Evolutionary conservation across 2,888 invertebrate genomes (phyloP).

Genomic region (Hetaerina titia): DNA sequence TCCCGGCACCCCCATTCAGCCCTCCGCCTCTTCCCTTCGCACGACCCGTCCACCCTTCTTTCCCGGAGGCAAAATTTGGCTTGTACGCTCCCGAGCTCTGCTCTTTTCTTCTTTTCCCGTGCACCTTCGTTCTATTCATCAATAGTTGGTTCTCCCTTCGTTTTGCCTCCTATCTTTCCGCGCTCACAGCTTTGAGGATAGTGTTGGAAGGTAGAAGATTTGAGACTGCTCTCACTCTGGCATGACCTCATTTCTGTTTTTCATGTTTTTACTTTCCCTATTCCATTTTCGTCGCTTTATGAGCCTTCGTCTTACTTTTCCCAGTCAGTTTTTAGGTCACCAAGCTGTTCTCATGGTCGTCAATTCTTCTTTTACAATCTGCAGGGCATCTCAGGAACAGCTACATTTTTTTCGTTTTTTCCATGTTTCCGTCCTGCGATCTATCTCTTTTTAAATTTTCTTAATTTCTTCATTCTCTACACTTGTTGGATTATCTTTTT

Average conservation of each 20-base stretch:
- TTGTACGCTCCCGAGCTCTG: too few species aligned
- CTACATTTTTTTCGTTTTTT: not conserved
- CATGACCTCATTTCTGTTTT: not conserved
- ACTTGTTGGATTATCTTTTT: not conserved
- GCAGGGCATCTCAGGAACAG: not conserved
- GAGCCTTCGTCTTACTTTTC: not conserved
- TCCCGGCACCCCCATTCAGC: not conserved
- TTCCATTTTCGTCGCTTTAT: not conserved
- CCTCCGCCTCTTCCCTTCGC: not conserved
- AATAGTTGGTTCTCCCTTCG: not conserved
- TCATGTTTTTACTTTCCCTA: not conserved
- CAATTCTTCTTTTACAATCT: not conserved
- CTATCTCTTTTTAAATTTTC: not conserved
- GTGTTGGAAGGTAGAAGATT: too few species aligned
- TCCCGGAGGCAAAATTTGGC: too few species aligned
- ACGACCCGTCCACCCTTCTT: not conserved
- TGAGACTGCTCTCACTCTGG: too few species aligned
- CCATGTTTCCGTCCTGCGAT: not conserved
- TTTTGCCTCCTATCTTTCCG: not conserved
- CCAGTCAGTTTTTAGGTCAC: too few species aligned
- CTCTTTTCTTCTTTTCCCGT: too few species aligned
- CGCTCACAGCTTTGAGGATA: too few species aligned
- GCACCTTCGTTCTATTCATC: too few species aligned
- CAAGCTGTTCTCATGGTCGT: not conserved
- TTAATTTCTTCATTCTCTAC: too few species aligned